Base-by-base conservation (phyloP, 2,797 vertebrate species). In the Lepidocolaptes lacrymiger region DNA sequence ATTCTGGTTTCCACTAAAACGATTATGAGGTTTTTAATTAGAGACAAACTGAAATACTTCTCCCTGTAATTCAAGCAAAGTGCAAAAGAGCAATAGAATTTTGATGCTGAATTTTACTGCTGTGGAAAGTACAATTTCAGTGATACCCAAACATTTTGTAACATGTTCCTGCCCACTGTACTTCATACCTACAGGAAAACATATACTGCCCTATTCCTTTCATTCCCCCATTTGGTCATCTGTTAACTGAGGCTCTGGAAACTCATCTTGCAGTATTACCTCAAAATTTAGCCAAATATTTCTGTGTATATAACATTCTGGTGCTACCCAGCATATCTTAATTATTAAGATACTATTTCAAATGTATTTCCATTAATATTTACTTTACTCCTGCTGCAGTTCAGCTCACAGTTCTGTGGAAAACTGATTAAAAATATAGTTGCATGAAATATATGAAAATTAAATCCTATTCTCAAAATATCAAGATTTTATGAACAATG, bases 351-450 rank as follows among this genome's bases (percentile, higher is more conserved):
- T 48, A 78, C 37, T 46, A 58, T 54, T 30, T 69, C 41, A 69
- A 86, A 84, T 41, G 8, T 73, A 30, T 84, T 94, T 94, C 67
- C 58, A 59, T 78, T 88, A 88, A 77, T 80, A 88, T 83, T 95
- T 90, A 69, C 71, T 80, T 93, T 68, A 74, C 17, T 88, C 7
- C 41, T 67, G 62, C 80, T 43, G 58, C 56, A 85, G 58, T 67
- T 96, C 81, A 72, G 58, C 51, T 74, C 22, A 66, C 34, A 85
- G 44, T 41, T 62, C 64, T 63, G 34, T 54, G 36, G 15, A 67
- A 89, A 93, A 68, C 7, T 22, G 66, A 89, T 87, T 83, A 73
- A 88, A 93, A 85, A 89, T 61, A 76, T 4, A 85, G 80, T 37
- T 81, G 54, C 62, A 87, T 34, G 32, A 85, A 88, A 91, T 72